Evolutionary conservation across 2,113 vertebrate species (phyloP).

Genomic region (Chrysochloris asiatica): DNA sequence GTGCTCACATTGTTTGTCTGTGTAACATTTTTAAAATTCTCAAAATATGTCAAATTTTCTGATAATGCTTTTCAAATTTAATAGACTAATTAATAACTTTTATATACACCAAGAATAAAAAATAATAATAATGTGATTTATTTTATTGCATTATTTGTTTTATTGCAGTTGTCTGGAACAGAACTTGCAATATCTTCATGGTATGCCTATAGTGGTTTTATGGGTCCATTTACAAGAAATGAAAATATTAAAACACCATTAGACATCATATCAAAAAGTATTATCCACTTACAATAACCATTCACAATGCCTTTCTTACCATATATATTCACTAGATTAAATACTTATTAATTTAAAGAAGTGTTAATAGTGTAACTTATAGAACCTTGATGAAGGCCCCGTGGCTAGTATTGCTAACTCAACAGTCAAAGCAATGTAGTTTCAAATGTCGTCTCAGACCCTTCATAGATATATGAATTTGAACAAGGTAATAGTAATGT

Average conservation of each 20-base stretch:
- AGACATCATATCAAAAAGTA: background rate
- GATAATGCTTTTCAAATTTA: no score
- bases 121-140: no score
- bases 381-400: background rate
- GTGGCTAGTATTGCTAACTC: background rate
- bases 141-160: no score
- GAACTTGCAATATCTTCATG: no score
- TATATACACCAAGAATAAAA: no score
- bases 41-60: no score
- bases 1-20: no score
- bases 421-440: background rate
- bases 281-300: background rate
- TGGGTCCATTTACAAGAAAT: background rate
- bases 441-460: background rate
- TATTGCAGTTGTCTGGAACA: no score
- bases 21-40: no score
- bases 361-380: background rate
- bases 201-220: no score
- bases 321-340: background rate
- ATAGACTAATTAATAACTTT: no score
- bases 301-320: background rate
- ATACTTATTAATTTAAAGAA: background rate
- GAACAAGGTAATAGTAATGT: background rate
- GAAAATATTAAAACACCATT: background rate
- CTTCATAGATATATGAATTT: background rate